These are phyloP conservation scores for Lepisosteus osseus DNA, from an alignment of 2,113 vertebrate species.

Conservation along the genomic window DNA sequence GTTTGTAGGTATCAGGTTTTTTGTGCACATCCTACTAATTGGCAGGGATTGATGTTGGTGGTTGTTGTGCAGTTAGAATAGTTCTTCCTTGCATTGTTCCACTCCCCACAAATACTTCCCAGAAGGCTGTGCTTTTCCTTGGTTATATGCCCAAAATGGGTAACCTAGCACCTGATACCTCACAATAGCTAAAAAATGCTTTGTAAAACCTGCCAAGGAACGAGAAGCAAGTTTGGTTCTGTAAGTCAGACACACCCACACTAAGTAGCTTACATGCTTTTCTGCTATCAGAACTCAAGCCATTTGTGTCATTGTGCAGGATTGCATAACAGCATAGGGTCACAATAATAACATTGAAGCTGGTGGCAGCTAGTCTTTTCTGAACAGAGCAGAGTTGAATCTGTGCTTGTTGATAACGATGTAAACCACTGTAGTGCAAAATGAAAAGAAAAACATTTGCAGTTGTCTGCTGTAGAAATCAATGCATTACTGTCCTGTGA, in stretches of 20 bases:
- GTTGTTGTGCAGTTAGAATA: no score
- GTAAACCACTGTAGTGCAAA: slow-evolving; percentile 10
- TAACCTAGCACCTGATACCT: neutral
- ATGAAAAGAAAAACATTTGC: neutral
- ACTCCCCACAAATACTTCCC: no score
- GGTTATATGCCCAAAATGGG: neutral
- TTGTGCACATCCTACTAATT: no score
- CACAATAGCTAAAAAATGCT: neutral
- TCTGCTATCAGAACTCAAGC: neutral
- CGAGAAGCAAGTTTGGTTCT: neutral
- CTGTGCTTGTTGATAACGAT: slow-evolving; percentile 1
- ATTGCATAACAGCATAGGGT: neutral
- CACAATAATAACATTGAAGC: neutral
- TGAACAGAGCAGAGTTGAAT: neutral
- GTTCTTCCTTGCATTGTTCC: no score
- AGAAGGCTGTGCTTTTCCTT: neutral
- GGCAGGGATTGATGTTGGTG: no score
- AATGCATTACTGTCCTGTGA: no score
- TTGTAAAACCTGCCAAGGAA: neutral
- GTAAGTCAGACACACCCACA: neutral
- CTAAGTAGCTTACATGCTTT: neutral
- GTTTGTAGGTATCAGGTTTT: no score
- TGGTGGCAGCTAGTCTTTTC: slow-evolving; percentile 5
- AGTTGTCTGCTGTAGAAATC: no score
- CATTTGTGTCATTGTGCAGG: slow-evolving; percentile 6